Percentiles rank a stretch among this genome's conserved stretches.
phyloP scores from a whole-genome alignment of 2,888 invertebrate species.

The Caenorhabditis sp. region DNA sequence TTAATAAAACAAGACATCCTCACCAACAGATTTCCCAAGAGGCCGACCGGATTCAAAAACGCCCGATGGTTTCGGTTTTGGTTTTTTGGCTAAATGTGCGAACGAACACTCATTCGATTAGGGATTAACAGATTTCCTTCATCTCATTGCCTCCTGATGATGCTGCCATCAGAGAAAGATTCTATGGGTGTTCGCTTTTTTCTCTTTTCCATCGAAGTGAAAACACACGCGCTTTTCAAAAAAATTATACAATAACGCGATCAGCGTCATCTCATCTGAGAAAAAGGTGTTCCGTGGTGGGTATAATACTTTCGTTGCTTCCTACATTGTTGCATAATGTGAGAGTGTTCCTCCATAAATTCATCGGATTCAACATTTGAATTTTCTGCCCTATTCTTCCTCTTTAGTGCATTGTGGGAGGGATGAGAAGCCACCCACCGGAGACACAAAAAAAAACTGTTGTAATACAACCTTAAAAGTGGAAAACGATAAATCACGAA shows the following conservation, averaged over 20 bases:
- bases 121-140: constrained; percentile 58
- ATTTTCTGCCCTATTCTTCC: background rate
- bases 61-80: constrained; percentile 33
- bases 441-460: constrained; percentile 45
- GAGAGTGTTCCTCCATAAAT: constrained; percentile 20
- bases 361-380: constrained; percentile 3
- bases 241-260: constrained; percentile 52
- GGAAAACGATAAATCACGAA: constrained; percentile 61
- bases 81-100: constrained; percentile 36
- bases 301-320: constrained; percentile 22
- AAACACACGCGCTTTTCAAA: constrained; percentile 31
- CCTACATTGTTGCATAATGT: constrained; percentile 28
- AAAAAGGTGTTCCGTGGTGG: constrained; percentile 32
- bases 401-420: constrained; percentile 22
- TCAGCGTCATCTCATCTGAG: constrained; percentile 36
- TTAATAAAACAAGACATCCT: constrained; percentile 57
- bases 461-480: constrained; percentile 63
- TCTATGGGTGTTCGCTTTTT: constrained; percentile 45
- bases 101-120: constrained; percentile 61
- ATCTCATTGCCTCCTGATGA: background rate
- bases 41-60: constrained; percentile 55
- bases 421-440: constrained; percentile 22
- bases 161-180: constrained; percentile 4
- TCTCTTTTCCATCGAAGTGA: constrained; percentile 15
- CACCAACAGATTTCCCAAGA: constrained; percentile 27